Base-by-base conservation (phyloP, 2,113 vertebrate species). In the Ibidorhyncha struthersii region DNA sequence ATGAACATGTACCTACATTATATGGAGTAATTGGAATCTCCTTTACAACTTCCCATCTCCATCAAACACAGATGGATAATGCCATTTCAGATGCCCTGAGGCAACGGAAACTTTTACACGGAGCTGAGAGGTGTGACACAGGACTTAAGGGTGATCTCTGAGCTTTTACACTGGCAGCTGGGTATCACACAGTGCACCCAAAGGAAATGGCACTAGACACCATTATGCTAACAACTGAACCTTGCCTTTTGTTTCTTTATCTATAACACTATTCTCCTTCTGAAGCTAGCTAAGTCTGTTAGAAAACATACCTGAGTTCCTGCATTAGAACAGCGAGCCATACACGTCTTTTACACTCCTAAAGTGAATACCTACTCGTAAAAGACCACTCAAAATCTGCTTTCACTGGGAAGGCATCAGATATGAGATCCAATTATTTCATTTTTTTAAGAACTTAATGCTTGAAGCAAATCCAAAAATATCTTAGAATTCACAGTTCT, bases 391-490 rank as follows among this genome's bases (percentile, higher is more conserved):
- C 36, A 86, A 49, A 95, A 77, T 62, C 40, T 92, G 2, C 9
- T 92, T 34, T 87, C 89, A 41, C 22, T 69, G 86, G 73, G 11
- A 93, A 89, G 19, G 20, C 15, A 90, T 56, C 58, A 87, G 27
- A 65, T 76, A 85, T 25, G 62, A 89, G 43, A 85, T 65, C n/a
- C 22, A 73, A 87, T 76, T 10, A 79, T 58, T 93, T 82, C 4
- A 1, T 58, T 78, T 82, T 86, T 63, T 58, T 9, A 66, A 85
- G 56, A 95, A 79, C 3, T 38, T 94, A 69, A 77, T 70, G 93
- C 91, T 95, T 87, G 65, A 95, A 95, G 89, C 86, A 93, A 93
- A 96, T 91, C 74, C 74, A 94, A 93, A 96, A 95, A 92, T 95
- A 97, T 76, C 40, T 91, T 89, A 72, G 40, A 92, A 96, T 89